phyloP scores from a whole-genome alignment of 64 coral and sea anemone species.

The Montipora cactus region DNA sequence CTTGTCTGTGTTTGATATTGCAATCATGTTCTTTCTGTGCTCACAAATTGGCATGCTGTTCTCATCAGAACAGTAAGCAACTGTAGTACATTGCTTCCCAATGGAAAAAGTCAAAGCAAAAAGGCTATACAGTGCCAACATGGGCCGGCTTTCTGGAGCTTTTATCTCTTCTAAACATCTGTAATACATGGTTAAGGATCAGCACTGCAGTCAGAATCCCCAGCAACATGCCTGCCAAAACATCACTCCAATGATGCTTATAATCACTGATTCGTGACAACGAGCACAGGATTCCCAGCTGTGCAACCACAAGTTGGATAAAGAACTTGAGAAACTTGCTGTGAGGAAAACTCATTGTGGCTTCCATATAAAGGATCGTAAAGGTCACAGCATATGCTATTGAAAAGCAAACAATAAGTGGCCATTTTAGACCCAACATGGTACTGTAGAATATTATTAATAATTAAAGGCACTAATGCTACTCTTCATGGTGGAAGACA shows the following conservation, averaged over 20 bases:
- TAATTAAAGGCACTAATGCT: too few species aligned
- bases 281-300: constrained; percentile 55
- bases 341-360: constrained; percentile 37
- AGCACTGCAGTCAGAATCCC: constrained; percentile 69
- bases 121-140: not conserved
- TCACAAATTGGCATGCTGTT: too few species aligned
- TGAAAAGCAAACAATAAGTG: not conserved
- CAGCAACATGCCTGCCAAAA: constrained; percentile 71
- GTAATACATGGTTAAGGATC: constrained; percentile 48
- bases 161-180: not conserved
- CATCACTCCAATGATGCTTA: constrained; percentile 95
- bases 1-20: too few species aligned
- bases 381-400: constrained; percentile 90
- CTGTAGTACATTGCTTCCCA: too few species aligned
- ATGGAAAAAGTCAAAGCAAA: not conserved
- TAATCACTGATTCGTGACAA: constrained; percentile 87
- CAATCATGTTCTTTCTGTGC: too few species aligned
- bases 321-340: constrained; percentile 84
- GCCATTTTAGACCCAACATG: not conserved
- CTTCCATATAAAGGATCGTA: constrained; percentile 75
- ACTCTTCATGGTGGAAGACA: too few species aligned
- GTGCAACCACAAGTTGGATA: constrained; percentile 57
- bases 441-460: too few species aligned
- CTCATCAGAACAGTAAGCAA: too few species aligned
- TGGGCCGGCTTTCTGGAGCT: not conserved